Conservation (phyloP, 2,797 vertebrate species). For the Esox masquinongy region DNA sequence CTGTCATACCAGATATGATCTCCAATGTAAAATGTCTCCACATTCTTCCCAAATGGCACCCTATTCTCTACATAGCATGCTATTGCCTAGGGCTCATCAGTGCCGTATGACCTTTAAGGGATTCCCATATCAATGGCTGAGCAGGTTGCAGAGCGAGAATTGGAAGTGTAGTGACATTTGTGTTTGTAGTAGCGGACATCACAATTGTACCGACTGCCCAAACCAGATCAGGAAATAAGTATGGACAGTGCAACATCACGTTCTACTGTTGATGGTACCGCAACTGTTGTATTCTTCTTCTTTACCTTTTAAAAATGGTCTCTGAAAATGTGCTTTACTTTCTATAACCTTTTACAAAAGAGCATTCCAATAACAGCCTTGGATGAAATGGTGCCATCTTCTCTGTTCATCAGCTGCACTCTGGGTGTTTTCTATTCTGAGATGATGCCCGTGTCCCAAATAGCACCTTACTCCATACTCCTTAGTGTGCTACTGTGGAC, state of each 20-base stretch:
- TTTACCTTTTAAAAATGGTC: too few relatives aligned
- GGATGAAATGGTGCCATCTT: not conserved
- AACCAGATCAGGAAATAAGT: not conserved
- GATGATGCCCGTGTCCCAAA: not conserved
- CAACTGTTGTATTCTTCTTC: too few relatives aligned
- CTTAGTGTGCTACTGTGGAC: not conserved
- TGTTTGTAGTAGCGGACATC: not conserved
- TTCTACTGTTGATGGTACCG: too few relatives aligned
- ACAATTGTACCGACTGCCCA: not conserved
- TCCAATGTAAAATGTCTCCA: not conserved
- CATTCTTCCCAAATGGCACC: not conserved
- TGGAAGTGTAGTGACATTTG: not conserved
- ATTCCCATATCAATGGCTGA: not conserved
- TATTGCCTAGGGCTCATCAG: too few relatives aligned
- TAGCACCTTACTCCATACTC: not conserved
- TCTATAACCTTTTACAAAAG: not conserved
- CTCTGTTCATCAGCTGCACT: not conserved
- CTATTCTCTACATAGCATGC: not conserved
- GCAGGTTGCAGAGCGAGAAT: not conserved
- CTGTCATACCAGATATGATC: conserved; percentile 15
- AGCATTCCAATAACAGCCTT: not conserved
- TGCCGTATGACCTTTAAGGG: not conserved
- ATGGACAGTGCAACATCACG: too few relatives aligned
- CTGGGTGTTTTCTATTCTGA: not conserved
- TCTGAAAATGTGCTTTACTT: not conserved